phyloP scores from a whole-genome alignment of 2,888 invertebrate genomes.

The Zygogramma bicolorata region DNA sequence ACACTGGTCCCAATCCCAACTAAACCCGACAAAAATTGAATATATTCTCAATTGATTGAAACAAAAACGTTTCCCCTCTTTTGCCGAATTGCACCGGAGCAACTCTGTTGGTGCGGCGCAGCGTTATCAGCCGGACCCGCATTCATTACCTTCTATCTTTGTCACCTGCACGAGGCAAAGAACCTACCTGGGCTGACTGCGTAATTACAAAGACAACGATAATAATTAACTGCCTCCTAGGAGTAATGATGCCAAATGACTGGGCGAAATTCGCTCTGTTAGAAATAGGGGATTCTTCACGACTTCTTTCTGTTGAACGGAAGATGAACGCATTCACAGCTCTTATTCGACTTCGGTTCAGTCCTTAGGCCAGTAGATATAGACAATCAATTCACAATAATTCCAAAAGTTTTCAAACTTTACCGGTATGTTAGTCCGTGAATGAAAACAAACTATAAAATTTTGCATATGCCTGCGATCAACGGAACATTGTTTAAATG shows the following conservation, averaged over 20 bases:
- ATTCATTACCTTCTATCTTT: slow-evolving; percentile 31
- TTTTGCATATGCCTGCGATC: no score
- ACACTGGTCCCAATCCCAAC: no score
- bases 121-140: slow-evolving; percentile 38
- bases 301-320: no score
- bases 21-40: no score
- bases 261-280: neutral
- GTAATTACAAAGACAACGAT: slow-evolving; percentile 20
- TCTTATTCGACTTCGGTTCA: no score
- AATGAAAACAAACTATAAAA: no score
- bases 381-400: no score
- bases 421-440: no score
- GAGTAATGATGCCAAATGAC: neutral
- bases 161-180: slow-evolving; percentile 29
- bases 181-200: slow-evolving; percentile 33
- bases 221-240: slow-evolving; percentile 1
- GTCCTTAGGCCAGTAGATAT: no score
- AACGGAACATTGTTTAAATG: no score
- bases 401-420: no score
- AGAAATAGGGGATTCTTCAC: neutral
- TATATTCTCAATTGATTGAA: neutral
- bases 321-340: no score
- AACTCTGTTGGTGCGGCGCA: slow-evolving; percentile 9
- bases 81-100: neutral
- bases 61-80: neutral